Percentiles rank a stretch among this genome's conserved stretches.
phyloP scores from a whole-genome alignment of 2,888 invertebrate genomes.

The Phragmatobia fuliginosa region DNA sequence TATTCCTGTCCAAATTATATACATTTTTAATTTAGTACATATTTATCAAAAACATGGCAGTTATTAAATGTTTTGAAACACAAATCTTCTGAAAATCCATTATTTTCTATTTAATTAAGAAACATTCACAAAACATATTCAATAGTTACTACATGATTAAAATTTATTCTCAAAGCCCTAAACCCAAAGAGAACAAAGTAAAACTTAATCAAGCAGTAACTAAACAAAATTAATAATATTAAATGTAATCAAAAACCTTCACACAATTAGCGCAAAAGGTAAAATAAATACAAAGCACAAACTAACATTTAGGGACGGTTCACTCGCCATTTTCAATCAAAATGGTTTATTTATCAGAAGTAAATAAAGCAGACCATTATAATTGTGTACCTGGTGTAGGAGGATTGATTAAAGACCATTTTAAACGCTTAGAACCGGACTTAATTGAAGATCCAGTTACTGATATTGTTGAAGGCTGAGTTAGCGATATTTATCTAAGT shows the following conservation, averaged over 20 bases:
- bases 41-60: background rate
- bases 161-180: background rate
- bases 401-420: constrained; percentile 30
- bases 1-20: too few species aligned
- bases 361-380: constrained; percentile 15
- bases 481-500: background rate
- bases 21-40: too few species aligned
- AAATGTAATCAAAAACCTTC: constrained; percentile 4
- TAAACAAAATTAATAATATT: background rate
- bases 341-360: constrained; percentile 10
- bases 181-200: background rate
- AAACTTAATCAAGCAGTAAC: background rate
- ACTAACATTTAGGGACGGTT: background rate
- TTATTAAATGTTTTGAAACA: background rate
- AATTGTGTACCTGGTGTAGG: constrained; percentile 17
- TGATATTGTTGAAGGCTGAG: constrained; percentile 5
- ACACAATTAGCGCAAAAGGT: constrained; percentile 1
- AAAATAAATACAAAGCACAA: background rate
- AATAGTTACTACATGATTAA: background rate
- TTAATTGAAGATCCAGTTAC: constrained; percentile 32
- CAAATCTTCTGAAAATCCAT: background rate
- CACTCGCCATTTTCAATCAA: background rate
- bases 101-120: background rate
- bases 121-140: background rate
- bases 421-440: constrained; percentile 18